Evolutionary conservation across 2,113 vertebrate genomes (phyloP).

Genomic region (Python bivittatus): DNA sequence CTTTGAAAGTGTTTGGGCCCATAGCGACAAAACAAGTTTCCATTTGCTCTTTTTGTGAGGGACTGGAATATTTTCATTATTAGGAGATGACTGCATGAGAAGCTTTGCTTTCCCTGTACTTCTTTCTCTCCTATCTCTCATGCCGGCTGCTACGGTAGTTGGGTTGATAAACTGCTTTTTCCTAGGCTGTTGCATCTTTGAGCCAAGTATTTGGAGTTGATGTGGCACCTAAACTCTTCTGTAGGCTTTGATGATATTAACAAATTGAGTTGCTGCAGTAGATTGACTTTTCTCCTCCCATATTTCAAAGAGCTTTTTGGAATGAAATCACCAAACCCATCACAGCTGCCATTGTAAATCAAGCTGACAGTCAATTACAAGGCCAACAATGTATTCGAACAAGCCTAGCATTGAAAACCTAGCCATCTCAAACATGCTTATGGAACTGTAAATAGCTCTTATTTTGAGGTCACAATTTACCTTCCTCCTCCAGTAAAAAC

Average conservation of each 20-base stretch:
- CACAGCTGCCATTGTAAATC: constrained; percentile 62
- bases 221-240: constrained; percentile 47
- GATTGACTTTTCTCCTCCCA: constrained; percentile 59
- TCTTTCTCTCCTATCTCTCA: background rate
- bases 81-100: background rate
- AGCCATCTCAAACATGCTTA: constrained; percentile 43
- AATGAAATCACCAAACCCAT: constrained; percentile 59
- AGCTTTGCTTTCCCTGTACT: background rate
- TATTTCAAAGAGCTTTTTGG: constrained; percentile 50
- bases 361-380: constrained; percentile 61
- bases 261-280: constrained; percentile 52
- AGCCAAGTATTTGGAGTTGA: constrained; percentile 45
- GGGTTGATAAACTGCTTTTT: constrained; percentile 52
- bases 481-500: constrained; percentile 2
- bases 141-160: constrained; percentile 37
- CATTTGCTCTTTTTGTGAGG: background rate
- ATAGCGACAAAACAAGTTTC: background rate
- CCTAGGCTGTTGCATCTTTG: constrained; percentile 29
- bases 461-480: background rate
- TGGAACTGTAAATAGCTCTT: constrained; percentile 25
- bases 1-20: background rate
- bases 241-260: constrained; percentile 60
- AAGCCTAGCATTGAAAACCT: constrained; percentile 36
- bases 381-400: constrained; percentile 49
- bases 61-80: constrained; percentile 7